phyloP scores from a whole-genome alignment of 2,888 invertebrate genomes.

The Neoitamus cyanurus region DNA sequence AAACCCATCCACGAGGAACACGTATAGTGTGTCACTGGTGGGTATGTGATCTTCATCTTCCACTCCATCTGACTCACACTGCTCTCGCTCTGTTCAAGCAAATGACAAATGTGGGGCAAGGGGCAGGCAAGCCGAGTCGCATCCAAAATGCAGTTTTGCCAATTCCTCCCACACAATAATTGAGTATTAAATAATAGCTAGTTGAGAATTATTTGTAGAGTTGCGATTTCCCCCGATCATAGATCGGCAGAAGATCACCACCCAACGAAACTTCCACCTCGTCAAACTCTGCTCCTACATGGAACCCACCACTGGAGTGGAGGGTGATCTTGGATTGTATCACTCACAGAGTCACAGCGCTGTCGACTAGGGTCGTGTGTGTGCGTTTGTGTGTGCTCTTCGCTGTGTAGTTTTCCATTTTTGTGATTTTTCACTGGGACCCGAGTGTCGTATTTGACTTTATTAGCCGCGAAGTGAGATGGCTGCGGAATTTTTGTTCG shows the following conservation, averaged over 20 bases:
- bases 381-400: slow-evolving; percentile 21
- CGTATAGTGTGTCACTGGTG: neutral
- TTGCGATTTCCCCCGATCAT: neutral
- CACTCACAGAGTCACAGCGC: too few relatives aligned
- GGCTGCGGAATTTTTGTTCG: slow-evolving; percentile 35
- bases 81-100: neutral
- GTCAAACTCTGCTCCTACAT: neutral
- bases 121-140: neutral
- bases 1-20: neutral
- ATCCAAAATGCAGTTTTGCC: slow-evolving; percentile 22
- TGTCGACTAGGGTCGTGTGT: neutral
- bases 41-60: neutral
- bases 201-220: neutral
- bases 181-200: neutral
- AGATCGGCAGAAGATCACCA: neutral
- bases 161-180: slow-evolving; percentile 20
- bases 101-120: neutral
- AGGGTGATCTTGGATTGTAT: neutral
- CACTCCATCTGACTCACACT: neutral
- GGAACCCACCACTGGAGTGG: neutral
- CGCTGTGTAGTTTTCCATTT: slow-evolving; percentile 7
- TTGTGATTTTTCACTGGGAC: slow-evolving; percentile 14
- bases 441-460: slow-evolving; percentile 8
- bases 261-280: neutral
- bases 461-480: slow-evolving; percentile 2